Percentiles rank a stretch among this genome's conserved stretches.
phyloP scores from a whole-genome alignment of 2,888 invertebrate genomes.

The Spodoptera picta region DNA sequence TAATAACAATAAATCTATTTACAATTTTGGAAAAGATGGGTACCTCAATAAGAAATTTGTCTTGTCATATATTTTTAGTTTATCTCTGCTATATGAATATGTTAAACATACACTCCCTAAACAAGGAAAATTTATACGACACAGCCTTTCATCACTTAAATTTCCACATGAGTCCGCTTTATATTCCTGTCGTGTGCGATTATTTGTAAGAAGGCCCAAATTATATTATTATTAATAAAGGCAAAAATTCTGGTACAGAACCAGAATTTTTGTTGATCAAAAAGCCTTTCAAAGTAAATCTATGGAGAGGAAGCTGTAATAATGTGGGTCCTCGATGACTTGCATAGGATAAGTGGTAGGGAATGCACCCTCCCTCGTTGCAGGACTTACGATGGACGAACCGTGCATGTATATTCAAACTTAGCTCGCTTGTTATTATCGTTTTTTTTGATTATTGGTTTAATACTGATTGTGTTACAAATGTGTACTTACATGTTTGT shows the following conservation, averaged over 20 bases:
- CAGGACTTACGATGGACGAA: slow-evolving; percentile 18
- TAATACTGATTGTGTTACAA: not conserved
- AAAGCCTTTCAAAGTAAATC: slow-evolving; percentile 19
- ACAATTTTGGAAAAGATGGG: not conserved
- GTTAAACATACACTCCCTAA: too few species aligned
- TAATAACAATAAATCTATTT: too few species aligned
- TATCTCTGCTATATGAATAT: too few species aligned
- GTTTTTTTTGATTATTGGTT: slow-evolving; percentile 2
- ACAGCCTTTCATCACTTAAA: too few species aligned
- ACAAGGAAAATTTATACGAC: too few species aligned
- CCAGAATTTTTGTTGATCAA: slow-evolving; percentile 19
- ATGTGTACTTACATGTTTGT: too few species aligned
- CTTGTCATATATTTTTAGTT: too few species aligned
- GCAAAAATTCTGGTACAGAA: too few species aligned
- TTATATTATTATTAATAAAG: too few species aligned
- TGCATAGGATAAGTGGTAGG: slow-evolving; percentile 16
- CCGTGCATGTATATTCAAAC: slow-evolving; percentile 21
- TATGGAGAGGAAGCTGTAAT: slow-evolving; percentile 11
- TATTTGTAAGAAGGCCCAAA: too few species aligned
- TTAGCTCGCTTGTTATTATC: slow-evolving; percentile 15
- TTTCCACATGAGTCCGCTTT: too few species aligned
- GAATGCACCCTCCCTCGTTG: slow-evolving; percentile 9
- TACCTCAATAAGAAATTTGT: not conserved
- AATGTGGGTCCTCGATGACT: slow-evolving; percentile 11
- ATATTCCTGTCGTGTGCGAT: too few species aligned